phyloP scores from a whole-genome alignment of 2,113 vertebrate species.

The Cyprinus carpio region DNA sequence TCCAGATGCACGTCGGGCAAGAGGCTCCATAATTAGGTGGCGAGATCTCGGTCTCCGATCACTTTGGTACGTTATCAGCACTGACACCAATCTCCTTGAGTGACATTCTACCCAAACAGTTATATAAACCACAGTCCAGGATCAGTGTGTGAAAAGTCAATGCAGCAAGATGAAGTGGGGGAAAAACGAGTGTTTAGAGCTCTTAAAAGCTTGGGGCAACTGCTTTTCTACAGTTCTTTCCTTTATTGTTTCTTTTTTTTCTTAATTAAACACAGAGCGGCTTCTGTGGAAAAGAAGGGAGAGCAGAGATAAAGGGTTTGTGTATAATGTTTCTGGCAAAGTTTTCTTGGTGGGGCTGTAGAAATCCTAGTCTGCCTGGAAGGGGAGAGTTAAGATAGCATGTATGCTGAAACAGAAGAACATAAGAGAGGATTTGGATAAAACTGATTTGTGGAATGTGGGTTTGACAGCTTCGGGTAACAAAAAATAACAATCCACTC shows the following conservation, averaged over 20 bases:
- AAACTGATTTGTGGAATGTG: neutral
- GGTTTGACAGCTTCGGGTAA: neutral
- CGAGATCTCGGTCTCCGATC: slow-evolving; percentile 61
- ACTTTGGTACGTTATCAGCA: slow-evolving; percentile 60
- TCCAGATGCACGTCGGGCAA: slow-evolving; percentile 47
- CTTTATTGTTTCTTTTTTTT: slow-evolving; percentile 32
- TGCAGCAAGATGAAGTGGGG: slow-evolving; percentile 47
- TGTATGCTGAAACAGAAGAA: neutral
- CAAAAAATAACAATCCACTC: neutral
- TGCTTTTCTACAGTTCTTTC: slow-evolving; percentile 21
- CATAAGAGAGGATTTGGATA: neutral
- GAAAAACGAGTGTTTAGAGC: slow-evolving; percentile 42
- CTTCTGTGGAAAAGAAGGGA: slow-evolving; percentile 24
- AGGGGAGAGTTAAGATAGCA: slow-evolving; percentile 6
- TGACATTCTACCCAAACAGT: slow-evolving; percentile 58
- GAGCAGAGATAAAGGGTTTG: slow-evolving; percentile 38
- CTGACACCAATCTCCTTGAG: slow-evolving; percentile 58
- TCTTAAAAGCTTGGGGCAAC: slow-evolving; percentile 19
- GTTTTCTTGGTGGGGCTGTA: slow-evolving; percentile 34
- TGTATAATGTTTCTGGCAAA: slow-evolving; percentile 40
- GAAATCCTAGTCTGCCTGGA: neutral
- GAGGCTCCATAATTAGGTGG: slow-evolving; percentile 45
- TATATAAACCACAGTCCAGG: slow-evolving; percentile 53
- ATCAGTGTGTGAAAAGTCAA: slow-evolving; percentile 60
- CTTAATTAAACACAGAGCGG: slow-evolving; percentile 54